Percentiles rank a stretch among this genome's conserved stretches.
Evolutionary conservation across 2,797 vertebrate genomes (phyloP).

Genomic region (Melanotaenia boesemani): DNA sequence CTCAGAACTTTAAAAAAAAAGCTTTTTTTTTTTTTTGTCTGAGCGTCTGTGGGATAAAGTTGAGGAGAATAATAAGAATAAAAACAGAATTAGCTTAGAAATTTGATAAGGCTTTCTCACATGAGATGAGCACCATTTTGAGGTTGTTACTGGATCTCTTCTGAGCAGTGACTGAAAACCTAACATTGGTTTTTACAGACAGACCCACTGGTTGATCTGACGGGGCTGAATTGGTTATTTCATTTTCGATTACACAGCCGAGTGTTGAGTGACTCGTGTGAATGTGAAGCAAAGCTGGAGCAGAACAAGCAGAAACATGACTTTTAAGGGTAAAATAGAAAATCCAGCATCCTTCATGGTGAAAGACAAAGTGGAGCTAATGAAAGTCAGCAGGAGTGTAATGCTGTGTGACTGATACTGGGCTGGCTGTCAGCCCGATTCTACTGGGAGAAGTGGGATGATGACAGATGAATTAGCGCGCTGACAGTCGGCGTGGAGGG

Average conservation of each 20-base stretch:
- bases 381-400: conserved; percentile 67
- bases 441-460: conserved; percentile 71
- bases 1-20: no score
- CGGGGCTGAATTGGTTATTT: conserved; percentile 8
- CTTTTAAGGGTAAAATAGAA: conserved; percentile 48
- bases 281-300: conserved; percentile 22
- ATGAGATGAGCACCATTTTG: no score
- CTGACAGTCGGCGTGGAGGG: conserved; percentile 63
- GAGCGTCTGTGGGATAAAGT: no score
- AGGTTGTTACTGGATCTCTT: neutral
- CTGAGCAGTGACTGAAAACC: neutral
- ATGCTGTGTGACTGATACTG: conserved; percentile 75
- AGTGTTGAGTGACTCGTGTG: conserved; percentile 2
- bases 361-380: conserved; percentile 67
- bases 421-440: conserved; percentile 67
- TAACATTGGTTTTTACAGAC: neutral
- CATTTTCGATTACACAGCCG: conserved; percentile 12
- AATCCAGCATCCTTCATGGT: conserved; percentile 41
- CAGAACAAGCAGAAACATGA: conserved; percentile 45
- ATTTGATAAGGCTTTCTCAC: no score
- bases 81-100: no score
- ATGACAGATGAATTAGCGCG: conserved; percentile 77
- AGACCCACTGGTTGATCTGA: conserved; percentile 22
- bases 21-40: no score
- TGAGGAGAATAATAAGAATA: no score